Percentiles rank a stretch among this genome's conserved stretches.
Evolutionary conservation across 2,797 vertebrate species (phyloP).

Genomic region (Cossypha heuglini): DNA sequence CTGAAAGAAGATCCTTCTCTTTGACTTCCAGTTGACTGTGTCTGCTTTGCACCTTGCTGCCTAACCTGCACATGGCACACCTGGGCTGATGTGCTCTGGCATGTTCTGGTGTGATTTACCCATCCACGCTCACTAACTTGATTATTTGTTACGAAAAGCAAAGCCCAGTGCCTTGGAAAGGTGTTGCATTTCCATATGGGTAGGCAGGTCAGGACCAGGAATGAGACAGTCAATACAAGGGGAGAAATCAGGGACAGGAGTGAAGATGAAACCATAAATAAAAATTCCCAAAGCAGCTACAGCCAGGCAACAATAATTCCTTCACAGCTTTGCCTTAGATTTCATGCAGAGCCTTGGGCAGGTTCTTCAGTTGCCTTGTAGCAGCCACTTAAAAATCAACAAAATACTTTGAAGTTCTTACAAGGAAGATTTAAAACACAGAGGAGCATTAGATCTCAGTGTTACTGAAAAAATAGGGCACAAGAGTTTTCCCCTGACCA

Average conservation of each 20-base stretch:
- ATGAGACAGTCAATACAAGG: accelerated
- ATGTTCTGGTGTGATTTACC: neutral
- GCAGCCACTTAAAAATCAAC: neutral
- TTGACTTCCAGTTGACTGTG: constrained; percentile 44
- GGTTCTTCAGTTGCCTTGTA: neutral
- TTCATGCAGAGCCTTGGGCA: neutral
- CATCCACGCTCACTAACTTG: neutral
- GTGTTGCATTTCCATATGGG: neutral
- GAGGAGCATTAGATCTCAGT: neutral
- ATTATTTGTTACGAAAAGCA: neutral
- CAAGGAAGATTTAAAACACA: neutral
- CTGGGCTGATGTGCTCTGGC: neutral
- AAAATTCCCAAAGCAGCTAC: neutral
- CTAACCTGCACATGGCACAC: neutral
- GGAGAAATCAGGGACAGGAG: neutral
- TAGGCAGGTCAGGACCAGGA: neutral
- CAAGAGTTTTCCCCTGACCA: neutral
- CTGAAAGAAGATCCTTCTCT: neutral
- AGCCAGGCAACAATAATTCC: neutral
- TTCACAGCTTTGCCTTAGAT: neutral
- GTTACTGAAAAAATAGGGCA: neutral
- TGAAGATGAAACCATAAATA: neutral
- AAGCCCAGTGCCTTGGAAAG: neutral
- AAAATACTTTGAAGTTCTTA: neutral
- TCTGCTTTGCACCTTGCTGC: constrained; percentile 27